Evolutionary conservation across 92 coral and sea anemone species (phyloP).

Genomic region (Siderastrea siderea): DNA sequence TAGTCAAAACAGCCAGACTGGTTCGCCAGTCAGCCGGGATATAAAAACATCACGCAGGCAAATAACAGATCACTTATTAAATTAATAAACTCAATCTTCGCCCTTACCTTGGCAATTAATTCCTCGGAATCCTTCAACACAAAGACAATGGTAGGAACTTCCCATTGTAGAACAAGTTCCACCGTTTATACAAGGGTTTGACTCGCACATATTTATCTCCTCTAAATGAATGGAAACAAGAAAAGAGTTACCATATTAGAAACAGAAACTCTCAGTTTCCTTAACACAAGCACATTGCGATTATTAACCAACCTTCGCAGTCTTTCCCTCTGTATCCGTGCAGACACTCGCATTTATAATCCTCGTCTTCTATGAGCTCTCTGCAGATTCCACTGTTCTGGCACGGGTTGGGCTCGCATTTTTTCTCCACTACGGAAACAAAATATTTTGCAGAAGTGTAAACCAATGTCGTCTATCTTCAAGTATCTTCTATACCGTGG

Average conservation of each 20-base stretch:
- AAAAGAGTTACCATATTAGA: background rate
- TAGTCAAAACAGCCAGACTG: too few relatives aligned
- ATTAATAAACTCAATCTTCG: background rate
- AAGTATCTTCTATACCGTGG: too few relatives aligned
- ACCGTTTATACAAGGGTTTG: slow-evolving; percentile 92
- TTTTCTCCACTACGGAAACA: slow-evolving; percentile 83
- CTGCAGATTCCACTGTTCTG: slow-evolving; percentile 92
- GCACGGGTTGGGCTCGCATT: slow-evolving; percentile 97
- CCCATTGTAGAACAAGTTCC: slow-evolving; percentile 84
- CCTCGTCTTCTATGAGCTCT: slow-evolving; percentile 80
- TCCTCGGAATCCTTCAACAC: slow-evolving; percentile 88
- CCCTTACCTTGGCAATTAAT: slow-evolving; percentile 80
- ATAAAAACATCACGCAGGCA: too few relatives aligned
- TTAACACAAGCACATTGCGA: too few relatives aligned
- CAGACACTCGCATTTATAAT: slow-evolving; percentile 90
- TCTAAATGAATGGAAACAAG: slow-evolving; percentile 41
- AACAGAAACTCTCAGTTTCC: background rate
- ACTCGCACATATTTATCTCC: slow-evolving; percentile 92
- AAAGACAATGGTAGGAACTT: slow-evolving; percentile 85
- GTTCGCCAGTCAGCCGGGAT: too few relatives aligned
- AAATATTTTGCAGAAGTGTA: background rate
- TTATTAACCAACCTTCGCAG: slow-evolving; percentile 73
- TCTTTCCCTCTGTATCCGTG: slow-evolving; percentile 90
- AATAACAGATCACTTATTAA: background rate
- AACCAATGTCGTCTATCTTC: too few relatives aligned